phyloP scores from a whole-genome alignment of 2,888 invertebrate genomes.

The Rhamphomyia laevipes region DNA sequence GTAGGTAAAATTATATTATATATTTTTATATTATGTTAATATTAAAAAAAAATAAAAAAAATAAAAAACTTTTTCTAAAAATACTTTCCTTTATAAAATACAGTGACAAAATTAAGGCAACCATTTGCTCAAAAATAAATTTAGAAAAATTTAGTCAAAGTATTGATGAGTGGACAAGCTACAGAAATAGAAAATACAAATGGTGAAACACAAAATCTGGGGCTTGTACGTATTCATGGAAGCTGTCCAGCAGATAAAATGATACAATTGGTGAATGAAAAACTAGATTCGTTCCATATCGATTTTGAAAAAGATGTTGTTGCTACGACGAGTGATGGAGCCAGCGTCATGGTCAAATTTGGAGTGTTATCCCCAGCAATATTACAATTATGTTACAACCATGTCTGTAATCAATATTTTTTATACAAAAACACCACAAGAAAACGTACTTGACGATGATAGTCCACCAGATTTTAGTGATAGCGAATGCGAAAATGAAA shows the following conservation, averaged over 20 bases:
- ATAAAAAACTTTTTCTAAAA: too few species aligned
- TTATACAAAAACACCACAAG: neutral
- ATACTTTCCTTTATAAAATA: too few species aligned
- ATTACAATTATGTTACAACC: too few species aligned
- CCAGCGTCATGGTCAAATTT: slow-evolving; percentile 1
- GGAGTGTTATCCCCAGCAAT: neutral
- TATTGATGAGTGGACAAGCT: neutral
- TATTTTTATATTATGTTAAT: too few species aligned
- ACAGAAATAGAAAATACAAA: neutral
- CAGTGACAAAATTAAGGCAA: too few species aligned
- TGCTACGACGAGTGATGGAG: slow-evolving; percentile 4
- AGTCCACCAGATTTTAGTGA: neutral
- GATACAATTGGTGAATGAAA: neutral
- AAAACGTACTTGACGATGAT: neutral
- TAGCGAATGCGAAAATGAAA: slow-evolving; percentile 1
- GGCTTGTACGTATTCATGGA: slow-evolving; percentile 1
- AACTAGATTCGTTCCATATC: neutral
- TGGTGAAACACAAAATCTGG: neutral
- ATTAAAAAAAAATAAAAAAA: too few species aligned
- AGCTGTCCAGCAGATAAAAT: too few species aligned
- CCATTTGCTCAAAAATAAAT: too few species aligned
- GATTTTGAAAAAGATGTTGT: slow-evolving; percentile 3
- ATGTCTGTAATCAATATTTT: neutral
- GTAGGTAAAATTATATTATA: too few species aligned
- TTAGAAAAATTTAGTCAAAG: neutral